A percentile compares a stretch with the other conserved stretches of the same genome.
Evolutionary conservation across 2,888 invertebrate species (phyloP).

Genomic region (Dermolepida albohirtum): DNA sequence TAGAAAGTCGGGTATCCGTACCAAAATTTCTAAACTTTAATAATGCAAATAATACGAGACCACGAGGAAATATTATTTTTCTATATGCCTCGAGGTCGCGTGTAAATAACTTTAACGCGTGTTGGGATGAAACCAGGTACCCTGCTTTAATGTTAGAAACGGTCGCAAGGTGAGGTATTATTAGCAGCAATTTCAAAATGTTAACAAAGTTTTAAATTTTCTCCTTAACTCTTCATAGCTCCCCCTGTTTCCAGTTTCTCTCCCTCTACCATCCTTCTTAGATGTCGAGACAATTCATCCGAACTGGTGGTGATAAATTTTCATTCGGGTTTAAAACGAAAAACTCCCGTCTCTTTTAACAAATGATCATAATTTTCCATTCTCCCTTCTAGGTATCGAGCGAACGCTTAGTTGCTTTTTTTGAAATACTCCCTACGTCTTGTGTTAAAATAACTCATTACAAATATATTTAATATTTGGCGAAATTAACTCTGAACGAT

Average conservation of each 20-base stretch:
- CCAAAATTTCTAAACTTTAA: slow-evolving; percentile 27
- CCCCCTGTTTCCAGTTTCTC: background rate
- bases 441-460: background rate
- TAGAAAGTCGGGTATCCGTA: background rate
- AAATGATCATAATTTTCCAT: slow-evolving; percentile 53
- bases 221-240: slow-evolving; percentile 7
- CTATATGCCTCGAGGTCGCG: background rate
- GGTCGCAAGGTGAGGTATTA: slow-evolving; percentile 21
- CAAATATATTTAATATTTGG: slow-evolving; percentile 17
- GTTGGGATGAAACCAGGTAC: slow-evolving; percentile 6
- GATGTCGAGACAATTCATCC: slow-evolving; percentile 44
- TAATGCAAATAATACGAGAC: slow-evolving; percentile 9
- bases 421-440: slow-evolving; percentile 7
- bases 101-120: slow-evolving; percentile 12
- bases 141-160: slow-evolving; percentile 4
- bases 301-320: slow-evolving; percentile 49
- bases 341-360: slow-evolving; percentile 48
- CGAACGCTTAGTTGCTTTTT: background rate
- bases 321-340: slow-evolving; percentile 48
- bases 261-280: slow-evolving; percentile 13
- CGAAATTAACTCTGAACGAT: slow-evolving; percentile 12
- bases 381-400: slow-evolving; percentile 10
- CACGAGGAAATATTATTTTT: slow-evolving; percentile 22
- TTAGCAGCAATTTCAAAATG: slow-evolving; percentile 40
- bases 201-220: slow-evolving; percentile 40